Percentiles rank a stretch among this genome's conserved stretches.
Conservation (phyloP, 2,113 vertebrate genomes). For the Castor canadensis region DNA sequence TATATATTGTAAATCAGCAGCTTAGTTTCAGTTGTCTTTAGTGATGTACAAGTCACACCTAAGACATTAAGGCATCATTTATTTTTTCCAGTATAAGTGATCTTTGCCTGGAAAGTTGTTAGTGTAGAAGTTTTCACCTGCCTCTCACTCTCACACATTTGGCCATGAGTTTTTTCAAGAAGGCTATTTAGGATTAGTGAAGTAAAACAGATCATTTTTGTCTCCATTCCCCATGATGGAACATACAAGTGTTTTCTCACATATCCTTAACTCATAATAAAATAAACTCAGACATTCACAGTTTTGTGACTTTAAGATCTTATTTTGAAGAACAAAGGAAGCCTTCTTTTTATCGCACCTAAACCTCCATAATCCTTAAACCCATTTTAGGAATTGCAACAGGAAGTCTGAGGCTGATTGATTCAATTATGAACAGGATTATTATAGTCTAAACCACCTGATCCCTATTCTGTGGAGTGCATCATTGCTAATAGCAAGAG, state of each 20-base stretch:
- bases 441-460: background rate
- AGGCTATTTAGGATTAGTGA: background rate
- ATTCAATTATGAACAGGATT: background rate
- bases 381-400: background rate
- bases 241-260: background rate
- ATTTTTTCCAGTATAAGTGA: background rate
- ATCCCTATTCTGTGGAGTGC: background rate
- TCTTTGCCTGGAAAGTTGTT: background rate
- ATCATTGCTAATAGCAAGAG: background rate
- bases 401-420: background rate
- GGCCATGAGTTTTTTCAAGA: background rate
- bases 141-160: background rate
- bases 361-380: background rate
- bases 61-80: background rate
- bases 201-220: background rate
- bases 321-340: background rate
- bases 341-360: background rate
- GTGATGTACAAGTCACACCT: background rate
- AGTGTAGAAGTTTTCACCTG: too few relatives aligned
- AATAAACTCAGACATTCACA: background rate
- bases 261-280: background rate
- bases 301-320: background rate
- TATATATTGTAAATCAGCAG: background rate
- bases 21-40: background rate
- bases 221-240: background rate